Conservation (phyloP, 1,140 invertebrate species). For the Pogonognathellus flavescens region DNA sequence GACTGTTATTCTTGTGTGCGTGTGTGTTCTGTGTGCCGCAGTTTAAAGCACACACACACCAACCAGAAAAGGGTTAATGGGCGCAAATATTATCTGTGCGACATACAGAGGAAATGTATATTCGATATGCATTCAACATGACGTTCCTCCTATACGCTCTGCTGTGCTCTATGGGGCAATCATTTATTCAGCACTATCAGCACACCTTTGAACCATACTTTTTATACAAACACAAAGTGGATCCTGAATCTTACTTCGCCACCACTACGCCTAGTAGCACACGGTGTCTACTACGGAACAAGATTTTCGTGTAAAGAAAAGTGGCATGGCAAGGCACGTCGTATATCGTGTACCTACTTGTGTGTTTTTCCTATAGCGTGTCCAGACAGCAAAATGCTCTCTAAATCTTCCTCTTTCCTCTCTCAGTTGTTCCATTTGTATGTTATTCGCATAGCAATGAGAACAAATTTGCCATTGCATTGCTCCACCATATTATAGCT, state of each 20-base stretch:
- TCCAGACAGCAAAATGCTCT: neutral
- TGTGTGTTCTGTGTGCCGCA: neutral
- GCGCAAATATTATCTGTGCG: constrained; percentile 17
- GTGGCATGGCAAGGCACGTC: too few relatives aligned
- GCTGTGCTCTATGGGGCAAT: neutral
- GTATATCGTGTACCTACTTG: too few relatives aligned
- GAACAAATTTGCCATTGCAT: constrained; percentile 15
- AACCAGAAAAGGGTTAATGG: constrained; percentile 5
- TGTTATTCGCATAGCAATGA: constrained; percentile 11
- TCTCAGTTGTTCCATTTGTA: neutral
- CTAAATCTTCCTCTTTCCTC: constrained; percentile 15
- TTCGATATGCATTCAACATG: constrained; percentile 18
- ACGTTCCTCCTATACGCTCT: neutral
- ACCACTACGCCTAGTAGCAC: too few relatives aligned
- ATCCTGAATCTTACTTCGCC: neutral
- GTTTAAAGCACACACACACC: too few relatives aligned
- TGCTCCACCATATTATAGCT: neutral
- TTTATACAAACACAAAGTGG: neutral
- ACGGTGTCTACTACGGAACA: too few relatives aligned
- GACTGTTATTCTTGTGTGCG: neutral
- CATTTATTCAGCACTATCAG: constrained; percentile 31
- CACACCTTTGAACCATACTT: constrained; percentile 15
- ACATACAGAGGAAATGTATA: constrained; percentile 29
- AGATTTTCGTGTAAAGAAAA: too few relatives aligned
- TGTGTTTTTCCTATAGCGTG: neutral